Base-by-base conservation (phyloP, 1,140 invertebrate genomes). In the Venustaconcha ellipsiformis region DNA sequence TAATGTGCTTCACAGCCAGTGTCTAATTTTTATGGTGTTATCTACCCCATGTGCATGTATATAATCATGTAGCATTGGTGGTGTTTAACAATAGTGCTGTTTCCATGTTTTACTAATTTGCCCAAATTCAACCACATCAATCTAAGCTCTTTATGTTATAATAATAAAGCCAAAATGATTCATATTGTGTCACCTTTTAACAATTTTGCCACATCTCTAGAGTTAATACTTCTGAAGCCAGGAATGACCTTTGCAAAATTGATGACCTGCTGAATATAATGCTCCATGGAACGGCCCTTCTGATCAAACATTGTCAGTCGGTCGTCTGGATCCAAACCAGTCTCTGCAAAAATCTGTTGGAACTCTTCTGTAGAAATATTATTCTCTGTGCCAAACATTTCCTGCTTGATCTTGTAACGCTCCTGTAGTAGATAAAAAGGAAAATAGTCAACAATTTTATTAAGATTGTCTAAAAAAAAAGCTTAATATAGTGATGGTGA, bases 341-440 rank as follows among this genome's bases (percentile, higher is more conserved):
- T 77, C 75, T 77, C 75, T 18, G 75, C 75, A 68, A 77, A 77
- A 48, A 77, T 77, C 20, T 77, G 75, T 30, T 77, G 70, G 63
- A 72, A 77, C 58, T 77, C 75, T 66, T 77, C 75, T 26, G 75
- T 77, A 11, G 69, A 67, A 4, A 77, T 66, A 59, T 30, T 57
- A 56, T 37, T n/a, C 20, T 68, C 17, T 11, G n/a, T 67, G 20
- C 70, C 75, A 71, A 77, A 77, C 23, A 77, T 66, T 56, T 70
- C 75, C n/a, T 77, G 30, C 57, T 77, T 77, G 23, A 71, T 17
- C 11, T 18, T 66, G 37, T 14, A 62, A 37, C 72, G 64, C 37
- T 67, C 66, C 75, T 77, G 57, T 26, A 70, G 37, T 48, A 11
- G 11, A 48, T 11, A 48, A 48, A 48, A 48, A 11, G 37, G 6